Base-by-base conservation (phyloP, 2,797 vertebrate species). In the Meriones psammophilus region DNA sequence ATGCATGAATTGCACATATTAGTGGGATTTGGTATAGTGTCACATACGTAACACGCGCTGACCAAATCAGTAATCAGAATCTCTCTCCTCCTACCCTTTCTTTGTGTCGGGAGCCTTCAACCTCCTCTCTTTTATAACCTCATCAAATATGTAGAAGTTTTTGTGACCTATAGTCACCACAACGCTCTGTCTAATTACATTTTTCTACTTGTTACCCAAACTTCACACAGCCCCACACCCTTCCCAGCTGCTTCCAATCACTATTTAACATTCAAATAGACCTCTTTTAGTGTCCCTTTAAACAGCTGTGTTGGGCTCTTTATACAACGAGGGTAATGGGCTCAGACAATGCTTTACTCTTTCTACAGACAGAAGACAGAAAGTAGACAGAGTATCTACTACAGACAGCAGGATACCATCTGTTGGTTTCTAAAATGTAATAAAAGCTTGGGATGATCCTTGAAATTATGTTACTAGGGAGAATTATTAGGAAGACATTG, bases 351-450 rank as follows among this genome's bases (percentile, higher is more conserved):
- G 46, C 85, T 79, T 89, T 74, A 36, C 46, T 74, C 24, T 95
- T 90, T 93, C 36, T 89, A 64, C 56, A 76, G 86, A 88, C 15
- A 30, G 56, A 60, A 46, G 6, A 76, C 36, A 88, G 71, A 62
- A 74, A 88, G 28, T 42, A 76, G 71, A 39, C 56, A 30, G n/a
- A 74, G 28, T 58, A 36, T 85, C 71, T 90, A 73, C 74, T 79
- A 60, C 2, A 73, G 74, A 91, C 13, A 87, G 60, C 36, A 24
- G 50, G 20, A 12, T 78, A 68, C 12, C 73, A 90, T 90, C 28
- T 58, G 54, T 60, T 87, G 36, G 60, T 50, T 93, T 93, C 81
- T 87, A 77, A 88, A 89, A 69, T 73, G 68, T 74, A 80, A 33
- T 58, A 36, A 80, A 66, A 68, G 22, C 46, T 80, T 76, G 60